A percentile compares a stretch with the other conserved stretches of the same genome.
These are phyloP conservation scores for Silurus glanis DNA, from an alignment of 2,113 vertebrate genomes.

Conservation along the genomic window DNA sequence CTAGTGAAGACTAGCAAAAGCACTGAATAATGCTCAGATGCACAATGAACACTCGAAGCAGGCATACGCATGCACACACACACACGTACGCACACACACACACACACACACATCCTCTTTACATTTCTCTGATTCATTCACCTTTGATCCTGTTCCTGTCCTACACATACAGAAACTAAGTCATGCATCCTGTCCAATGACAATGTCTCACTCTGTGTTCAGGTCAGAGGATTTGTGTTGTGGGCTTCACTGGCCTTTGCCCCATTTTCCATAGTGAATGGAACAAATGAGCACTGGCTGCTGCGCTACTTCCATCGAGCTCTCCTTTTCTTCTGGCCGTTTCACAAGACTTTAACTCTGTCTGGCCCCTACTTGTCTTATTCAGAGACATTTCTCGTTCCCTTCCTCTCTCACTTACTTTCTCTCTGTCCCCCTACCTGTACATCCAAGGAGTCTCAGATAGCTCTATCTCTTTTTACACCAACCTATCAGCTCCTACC, in stretches of 20 bases:
- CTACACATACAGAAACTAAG: conserved; percentile 13
- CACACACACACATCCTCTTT: neutral
- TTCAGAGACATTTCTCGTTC: conserved; percentile 14
- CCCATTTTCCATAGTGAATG: neutral
- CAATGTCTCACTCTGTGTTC: neutral
- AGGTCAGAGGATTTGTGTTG: neutral
- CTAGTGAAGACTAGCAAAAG: neutral
- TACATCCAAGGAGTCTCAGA: conserved; percentile 51
- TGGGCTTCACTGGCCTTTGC: conserved; percentile 2
- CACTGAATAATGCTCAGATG: conserved; percentile 22
- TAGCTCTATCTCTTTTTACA: conserved; percentile 62
- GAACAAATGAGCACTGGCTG: neutral
- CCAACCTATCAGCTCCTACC: conserved; percentile 64
- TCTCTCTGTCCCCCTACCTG: conserved; percentile 43
- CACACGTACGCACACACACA: neutral
- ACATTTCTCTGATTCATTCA: neutral
- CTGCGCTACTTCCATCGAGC: neutral
- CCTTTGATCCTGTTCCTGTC: neutral
- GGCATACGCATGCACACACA: neutral
- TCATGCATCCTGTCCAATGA: neutral
- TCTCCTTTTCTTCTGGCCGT: neutral
- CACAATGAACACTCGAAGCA: neutral
- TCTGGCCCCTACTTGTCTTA: neutral
- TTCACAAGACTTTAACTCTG: conserved; percentile 8
- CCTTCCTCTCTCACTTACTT: conserved; percentile 1